phyloP scores from a whole-genome alignment of 2,113 vertebrate species.

The Catharus bicknelli region DNA sequence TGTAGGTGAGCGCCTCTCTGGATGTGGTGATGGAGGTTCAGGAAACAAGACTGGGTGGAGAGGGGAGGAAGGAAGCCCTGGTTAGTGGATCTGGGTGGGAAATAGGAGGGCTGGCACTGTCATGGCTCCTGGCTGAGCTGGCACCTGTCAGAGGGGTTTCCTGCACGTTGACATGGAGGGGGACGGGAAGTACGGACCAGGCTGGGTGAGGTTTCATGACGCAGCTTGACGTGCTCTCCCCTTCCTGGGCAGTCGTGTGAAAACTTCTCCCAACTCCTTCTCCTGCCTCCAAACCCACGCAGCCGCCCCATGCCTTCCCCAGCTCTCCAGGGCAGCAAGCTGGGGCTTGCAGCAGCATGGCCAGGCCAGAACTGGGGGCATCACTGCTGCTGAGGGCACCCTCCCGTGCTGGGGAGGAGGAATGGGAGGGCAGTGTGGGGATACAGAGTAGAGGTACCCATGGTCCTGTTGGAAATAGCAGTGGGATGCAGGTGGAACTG shows the following conservation, averaged over 20 bases:
- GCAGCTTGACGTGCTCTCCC: not conserved
- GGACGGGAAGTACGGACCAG: not conserved
- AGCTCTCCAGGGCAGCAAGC: not conserved
- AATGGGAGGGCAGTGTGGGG: rapidly evolving
- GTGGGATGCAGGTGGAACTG: not conserved
- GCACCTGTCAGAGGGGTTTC: conserved; percentile 26
- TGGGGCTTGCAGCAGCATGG: not conserved
- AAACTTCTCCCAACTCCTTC: not conserved
- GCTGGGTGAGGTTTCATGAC: not conserved
- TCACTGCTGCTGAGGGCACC: not conserved
- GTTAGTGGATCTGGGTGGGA: not conserved
- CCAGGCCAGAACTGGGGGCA: not conserved
- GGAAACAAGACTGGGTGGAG: not conserved
- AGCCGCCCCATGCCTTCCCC: not conserved
- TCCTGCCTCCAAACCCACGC: not conserved
- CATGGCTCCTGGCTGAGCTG: not conserved
- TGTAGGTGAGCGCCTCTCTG: rapidly evolving
- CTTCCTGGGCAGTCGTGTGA: not conserved
- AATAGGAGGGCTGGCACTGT: not conserved
- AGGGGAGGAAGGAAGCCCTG: conserved; percentile 30
- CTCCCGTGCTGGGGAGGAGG: rapidly evolving
- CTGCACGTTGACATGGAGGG: not conserved
- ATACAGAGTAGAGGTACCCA: rapidly evolving
- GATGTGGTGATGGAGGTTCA: rapidly evolving
- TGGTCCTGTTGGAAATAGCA: rapidly evolving